Evolutionary conservation across 2,888 invertebrate species (phyloP), one percentile per base, ranked within the genome.

Genomic region (Hybos culiciformis): DNA sequence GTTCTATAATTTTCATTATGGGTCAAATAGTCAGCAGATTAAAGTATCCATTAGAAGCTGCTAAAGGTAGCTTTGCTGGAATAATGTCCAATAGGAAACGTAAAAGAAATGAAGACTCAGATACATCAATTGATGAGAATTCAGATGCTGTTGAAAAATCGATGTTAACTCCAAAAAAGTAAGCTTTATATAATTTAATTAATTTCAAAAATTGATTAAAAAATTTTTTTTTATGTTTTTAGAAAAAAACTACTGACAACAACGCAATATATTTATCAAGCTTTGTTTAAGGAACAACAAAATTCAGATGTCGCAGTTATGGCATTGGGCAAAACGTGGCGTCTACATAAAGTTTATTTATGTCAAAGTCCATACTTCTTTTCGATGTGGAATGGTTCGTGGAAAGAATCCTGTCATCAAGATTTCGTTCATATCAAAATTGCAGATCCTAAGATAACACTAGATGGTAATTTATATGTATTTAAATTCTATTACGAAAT

Each of bases 361-460:
- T 78, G 78, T 53, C 84, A 85, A 72, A 83, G 83, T 56, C 79
- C 80, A 1, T 84, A 84, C 59, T 85, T 85, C 62, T 72, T 76
- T 11, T 80, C 81, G 55, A 84, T 85, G 84, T 84, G 84, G 61
- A 79, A 76, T 53, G 84, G 84, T 5, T 74, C 78, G 3, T 85
- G 84, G 84, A 71, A 73, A 53, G 84, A 85, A 63, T 70, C 79
- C 1, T 70, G 72, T 39, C n/a, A n/a, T n/a, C 74, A 79, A 61
- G 71, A 73, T 50, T 69, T 74, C 46, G 74, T 85, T 31, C 68
- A 66, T 43, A 78, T 84, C 41, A 75, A 80, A 62, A 77, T 83
- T 40, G 70, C 75, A 4, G 83, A 84, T 69, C 76, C 79, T 12
- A 73, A 77, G 47, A 79, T 84, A 46, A 80, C 76, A 5, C 56